These are phyloP conservation scores for Apostichopus parvimensis DNA, from an alignment of 35 echinoderm and acorn worm species.

Conservation along the genomic window DNA sequence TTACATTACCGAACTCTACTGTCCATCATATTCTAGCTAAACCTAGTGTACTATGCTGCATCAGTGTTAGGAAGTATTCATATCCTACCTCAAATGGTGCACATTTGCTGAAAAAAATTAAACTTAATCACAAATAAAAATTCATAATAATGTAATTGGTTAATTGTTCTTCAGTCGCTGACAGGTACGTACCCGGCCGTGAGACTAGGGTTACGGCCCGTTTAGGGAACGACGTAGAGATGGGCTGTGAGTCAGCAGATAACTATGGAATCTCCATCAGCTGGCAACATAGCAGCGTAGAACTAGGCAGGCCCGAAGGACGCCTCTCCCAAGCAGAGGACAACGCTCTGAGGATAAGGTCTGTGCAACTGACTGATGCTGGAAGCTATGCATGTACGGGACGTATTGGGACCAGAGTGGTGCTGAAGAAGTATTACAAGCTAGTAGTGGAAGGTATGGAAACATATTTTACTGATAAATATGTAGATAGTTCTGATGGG, in stretches of 20 bases:
- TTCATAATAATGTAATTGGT: background rate
- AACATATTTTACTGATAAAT: background rate
- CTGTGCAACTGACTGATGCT: slow-evolving; percentile 65
- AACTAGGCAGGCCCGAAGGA: background rate
- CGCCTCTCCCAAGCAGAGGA: slow-evolving; percentile 12
- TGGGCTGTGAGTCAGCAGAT: slow-evolving; percentile 1
- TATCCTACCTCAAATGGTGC: background rate
- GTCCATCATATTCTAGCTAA: no score
- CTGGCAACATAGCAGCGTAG: background rate
- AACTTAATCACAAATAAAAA: background rate
- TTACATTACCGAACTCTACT: no score
- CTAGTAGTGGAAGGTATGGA: slow-evolving; percentile 88
- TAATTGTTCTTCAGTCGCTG: background rate
- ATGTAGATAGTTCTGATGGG: no score
- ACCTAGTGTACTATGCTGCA: no score
- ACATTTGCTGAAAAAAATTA: no score
- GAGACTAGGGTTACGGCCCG: slow-evolving; percentile 31
- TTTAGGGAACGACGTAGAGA: background rate
- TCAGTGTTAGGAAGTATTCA: background rate
- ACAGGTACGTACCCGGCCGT: background rate
- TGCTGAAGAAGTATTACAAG: slow-evolving; percentile 72
- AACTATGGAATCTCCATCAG: slow-evolving; percentile 9
- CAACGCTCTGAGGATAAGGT: slow-evolving; percentile 62
- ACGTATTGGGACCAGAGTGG: slow-evolving; percentile 58
- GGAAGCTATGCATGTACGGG: slow-evolving; percentile 88